phyloP scores from a whole-genome alignment of 2,113 vertebrate genomes.

The Gnathonemus echidnorhynchus region DNA sequence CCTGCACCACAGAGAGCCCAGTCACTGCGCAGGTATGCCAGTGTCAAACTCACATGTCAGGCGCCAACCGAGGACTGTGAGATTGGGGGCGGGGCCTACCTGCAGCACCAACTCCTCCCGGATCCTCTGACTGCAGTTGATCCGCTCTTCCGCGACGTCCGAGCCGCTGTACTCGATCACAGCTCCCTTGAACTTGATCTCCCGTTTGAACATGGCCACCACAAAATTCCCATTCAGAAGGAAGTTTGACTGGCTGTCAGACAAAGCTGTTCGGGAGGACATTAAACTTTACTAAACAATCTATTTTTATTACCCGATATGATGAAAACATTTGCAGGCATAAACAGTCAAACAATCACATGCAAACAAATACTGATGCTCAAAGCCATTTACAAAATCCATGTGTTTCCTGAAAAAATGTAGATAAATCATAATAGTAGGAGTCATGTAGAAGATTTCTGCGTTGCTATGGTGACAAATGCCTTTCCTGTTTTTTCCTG shows the following conservation, averaged over 20 bases:
- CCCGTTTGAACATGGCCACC: conserved; percentile 92
- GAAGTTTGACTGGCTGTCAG: conserved; percentile 79
- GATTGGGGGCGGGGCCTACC: conserved; percentile 52
- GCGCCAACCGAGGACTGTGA: not conserved
- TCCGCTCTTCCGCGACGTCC: conserved; percentile 78
- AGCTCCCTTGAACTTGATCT: conserved; percentile 78
- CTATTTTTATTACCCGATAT: not conserved
- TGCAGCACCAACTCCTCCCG: conserved; percentile 82
- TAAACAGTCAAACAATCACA: conserved; percentile 9
- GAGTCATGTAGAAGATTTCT: not conserved
- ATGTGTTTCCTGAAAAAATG: not conserved
- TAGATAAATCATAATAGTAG: not conserved
- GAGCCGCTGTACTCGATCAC: conserved; percentile 92
- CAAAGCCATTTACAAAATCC: conserved; percentile 10
- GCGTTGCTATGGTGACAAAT: not conserved
- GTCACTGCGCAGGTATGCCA: not conserved
- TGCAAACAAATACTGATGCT: conserved; percentile 4
- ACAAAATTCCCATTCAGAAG: conserved; percentile 95
- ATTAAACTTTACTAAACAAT: conserved; percentile 9
- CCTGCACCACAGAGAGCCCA: conserved; percentile 56
- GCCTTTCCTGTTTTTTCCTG: not conserved
- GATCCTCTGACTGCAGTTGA: conserved; percentile 85
- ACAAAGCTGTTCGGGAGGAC: conserved; percentile 67
- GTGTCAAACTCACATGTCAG: not conserved
- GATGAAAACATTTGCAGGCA: not conserved